Conservation (phyloP, 2,113 vertebrate species). For the Carlito syrichta region DNA sequence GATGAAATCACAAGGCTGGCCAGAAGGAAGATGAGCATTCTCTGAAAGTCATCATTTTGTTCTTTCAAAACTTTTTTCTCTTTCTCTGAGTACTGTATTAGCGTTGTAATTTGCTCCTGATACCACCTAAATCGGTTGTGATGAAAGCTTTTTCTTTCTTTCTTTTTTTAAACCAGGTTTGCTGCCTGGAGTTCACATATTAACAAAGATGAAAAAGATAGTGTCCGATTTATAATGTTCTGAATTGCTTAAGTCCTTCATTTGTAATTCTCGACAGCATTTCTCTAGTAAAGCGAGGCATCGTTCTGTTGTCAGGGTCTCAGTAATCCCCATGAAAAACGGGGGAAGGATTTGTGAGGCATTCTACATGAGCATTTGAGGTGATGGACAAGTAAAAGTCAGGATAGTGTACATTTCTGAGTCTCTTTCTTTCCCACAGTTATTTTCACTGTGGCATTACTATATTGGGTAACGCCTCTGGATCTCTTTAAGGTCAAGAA, state of each 20-base stretch:
- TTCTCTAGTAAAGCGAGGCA: not conserved
- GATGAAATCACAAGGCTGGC: not conserved
- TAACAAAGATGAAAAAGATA: constrained; percentile 47
- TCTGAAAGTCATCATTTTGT: constrained; percentile 35
- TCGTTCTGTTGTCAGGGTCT: not conserved
- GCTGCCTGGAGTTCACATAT: not conserved
- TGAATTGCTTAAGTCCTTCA: not conserved
- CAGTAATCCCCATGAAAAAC: constrained; percentile 40
- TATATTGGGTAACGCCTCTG: not conserved
- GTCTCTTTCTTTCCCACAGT: constrained; percentile 21
- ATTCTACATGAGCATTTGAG: not conserved
- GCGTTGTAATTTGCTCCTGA: constrained; percentile 59
- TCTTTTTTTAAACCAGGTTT: not conserved
- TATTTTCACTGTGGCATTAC: not conserved
- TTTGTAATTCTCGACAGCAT: constrained; percentile 29
- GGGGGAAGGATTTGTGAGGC: not conserved
- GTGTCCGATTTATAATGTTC: constrained; percentile 28
- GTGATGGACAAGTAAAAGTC: constrained; percentile 46
- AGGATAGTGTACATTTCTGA: constrained; percentile 27
- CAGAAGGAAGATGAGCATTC: not conserved
- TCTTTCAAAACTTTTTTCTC: constrained; percentile 42
- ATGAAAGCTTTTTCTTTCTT: constrained; percentile 35
- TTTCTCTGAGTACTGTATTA: constrained; percentile 33
- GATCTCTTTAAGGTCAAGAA: constrained; percentile 15
- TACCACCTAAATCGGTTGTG: constrained; percentile 41